A percentile compares a stretch with the other conserved stretches of the same genome.
Evolutionary conservation across 2,888 invertebrate species (phyloP).

Genomic region (Steromphala cineraria): DNA sequence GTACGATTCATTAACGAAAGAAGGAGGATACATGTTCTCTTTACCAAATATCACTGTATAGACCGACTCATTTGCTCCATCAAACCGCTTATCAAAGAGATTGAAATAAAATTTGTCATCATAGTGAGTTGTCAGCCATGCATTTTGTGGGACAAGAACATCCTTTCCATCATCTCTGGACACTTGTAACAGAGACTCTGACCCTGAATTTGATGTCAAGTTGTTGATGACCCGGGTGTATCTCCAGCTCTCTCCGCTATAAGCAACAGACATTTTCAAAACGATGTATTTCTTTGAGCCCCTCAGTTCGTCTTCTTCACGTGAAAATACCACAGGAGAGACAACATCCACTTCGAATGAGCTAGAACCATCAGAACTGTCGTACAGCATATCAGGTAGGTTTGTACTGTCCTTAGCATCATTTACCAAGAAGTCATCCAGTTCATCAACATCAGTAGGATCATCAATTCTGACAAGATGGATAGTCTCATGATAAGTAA

Average conservation of each 20-base stretch:
- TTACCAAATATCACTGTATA: slow-evolving; percentile 34
- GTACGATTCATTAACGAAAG: slow-evolving; percentile 18
- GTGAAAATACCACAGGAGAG: background rate
- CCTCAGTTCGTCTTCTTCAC: background rate
- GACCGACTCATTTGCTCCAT: background rate
- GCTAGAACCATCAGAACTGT: slow-evolving; percentile 36
- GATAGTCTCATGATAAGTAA: slow-evolving; percentile 48
- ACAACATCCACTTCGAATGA: slow-evolving; percentile 1
- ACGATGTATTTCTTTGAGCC: slow-evolving; percentile 24
- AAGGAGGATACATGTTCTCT: slow-evolving; percentile 31
- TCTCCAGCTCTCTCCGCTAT: slow-evolving; percentile 25
- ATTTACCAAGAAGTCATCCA: slow-evolving; percentile 52
- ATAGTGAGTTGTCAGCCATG: slow-evolving; percentile 39
- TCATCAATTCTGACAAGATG: slow-evolving; percentile 42
- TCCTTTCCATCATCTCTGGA: slow-evolving; percentile 22
- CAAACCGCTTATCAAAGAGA: slow-evolving; percentile 30
- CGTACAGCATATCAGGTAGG: slow-evolving; percentile 44
- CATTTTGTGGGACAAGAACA: slow-evolving; percentile 35
- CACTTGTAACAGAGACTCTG: slow-evolving; percentile 20
- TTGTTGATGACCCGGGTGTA: slow-evolving; percentile 35
- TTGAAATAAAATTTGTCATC: slow-evolving; percentile 30
- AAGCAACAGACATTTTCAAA: slow-evolving; percentile 1
- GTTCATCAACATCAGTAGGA: slow-evolving; percentile 27
- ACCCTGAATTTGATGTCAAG: slow-evolving; percentile 1
- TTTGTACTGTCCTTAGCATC: slow-evolving; percentile 36